Evolutionary conservation across 2,113 vertebrate genomes (phyloP), one percentile per base, ranked within the genome.

Genomic region (Lates calcarifer): DNA sequence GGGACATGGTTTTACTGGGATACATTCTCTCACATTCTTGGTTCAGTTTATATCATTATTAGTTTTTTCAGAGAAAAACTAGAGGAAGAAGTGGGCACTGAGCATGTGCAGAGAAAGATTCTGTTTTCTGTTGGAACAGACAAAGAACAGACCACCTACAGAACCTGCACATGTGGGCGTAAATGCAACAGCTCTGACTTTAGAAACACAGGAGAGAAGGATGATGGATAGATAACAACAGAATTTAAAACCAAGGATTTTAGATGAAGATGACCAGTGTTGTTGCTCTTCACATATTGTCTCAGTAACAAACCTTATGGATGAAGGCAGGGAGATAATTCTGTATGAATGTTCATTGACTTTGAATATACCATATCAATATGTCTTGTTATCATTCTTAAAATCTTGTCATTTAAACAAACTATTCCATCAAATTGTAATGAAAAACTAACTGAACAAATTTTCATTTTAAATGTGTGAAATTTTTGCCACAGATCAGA

Each of bases 61-160:
- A 13, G 5, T 6, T 53, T 33, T 5, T 39, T 60, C 13, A 1
- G 6, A 1, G 6, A 31, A 22, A 49, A 62, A 14, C 14, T 69
- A 78, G 6, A 11, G 31, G 24, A 49, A 72, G 14, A 58, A n/a
- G 43, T 49, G 26, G 35, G 29, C 47, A 60, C 14, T 64, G 66
- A 82, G 22, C 67, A 20, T 81, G 72, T 69, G 67, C 47, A 49
- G 75, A 72, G 43, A 81, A 68, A 58, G 55, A 41, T 43, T 39
- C 31, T 79, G 85, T 83, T 85, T 85, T 77, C 84, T 85, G 79
- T 69, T 82, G 76, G 70, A 83, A 70, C 70, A 87, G 80, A 85
- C 64, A 71, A 81, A 85, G 77, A 89, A 83, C 80, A 84, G 63
- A 70, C 75, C 69, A 75, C 81, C 87, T 84, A 81, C 87, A 60